These are phyloP conservation scores for Drosophila affinis DNA, from an alignment of 2,888 invertebrate genomes.

Conservation along the genomic window DNA sequence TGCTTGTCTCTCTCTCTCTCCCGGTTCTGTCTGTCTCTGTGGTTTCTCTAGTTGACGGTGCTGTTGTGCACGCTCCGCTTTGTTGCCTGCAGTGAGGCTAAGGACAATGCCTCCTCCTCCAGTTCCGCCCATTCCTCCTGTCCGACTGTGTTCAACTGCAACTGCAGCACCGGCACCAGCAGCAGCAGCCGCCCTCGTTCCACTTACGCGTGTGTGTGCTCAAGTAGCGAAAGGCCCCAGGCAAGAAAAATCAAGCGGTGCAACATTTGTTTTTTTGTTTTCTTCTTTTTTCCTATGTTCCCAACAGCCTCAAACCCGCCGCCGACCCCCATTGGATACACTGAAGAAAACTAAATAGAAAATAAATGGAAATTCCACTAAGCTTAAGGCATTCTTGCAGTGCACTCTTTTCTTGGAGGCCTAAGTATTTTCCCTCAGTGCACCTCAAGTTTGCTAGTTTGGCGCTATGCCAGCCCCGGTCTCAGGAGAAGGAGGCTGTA, in stretches of 20 bases:
- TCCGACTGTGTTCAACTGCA: background rate
- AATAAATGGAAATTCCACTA: background rate
- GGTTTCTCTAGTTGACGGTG: constrained; percentile 29
- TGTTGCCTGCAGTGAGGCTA: constrained; percentile 61
- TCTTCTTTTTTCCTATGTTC: constrained; percentile 9
- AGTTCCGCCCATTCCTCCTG: background rate
- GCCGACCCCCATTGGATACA: background rate
- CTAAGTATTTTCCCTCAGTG: background rate
- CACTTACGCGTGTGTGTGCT: constrained; percentile 61
- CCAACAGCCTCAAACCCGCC: background rate
- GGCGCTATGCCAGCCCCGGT: constrained; percentile 69
- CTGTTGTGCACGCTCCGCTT: constrained; percentile 70
- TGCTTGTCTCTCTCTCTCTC: constrained; percentile 8
- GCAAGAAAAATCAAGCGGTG: constrained; percentile 52
- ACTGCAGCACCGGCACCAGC: background rate
- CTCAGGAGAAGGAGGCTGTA: constrained; percentile 21
- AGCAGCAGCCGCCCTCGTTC: constrained; percentile 31
- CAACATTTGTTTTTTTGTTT: constrained; percentile 53
- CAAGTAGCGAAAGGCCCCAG: constrained; percentile 75
- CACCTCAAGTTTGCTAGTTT: constrained; percentile 64
- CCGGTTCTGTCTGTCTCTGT: constrained; percentile 26
- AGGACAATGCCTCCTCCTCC: constrained; percentile 56
- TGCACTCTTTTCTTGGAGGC: too few species aligned
- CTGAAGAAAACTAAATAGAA: background rate
- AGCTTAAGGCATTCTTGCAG: too few species aligned